Base-by-base conservation (phyloP, 2,797 vertebrate genomes). In the Phoxinus dragarum region DNA sequence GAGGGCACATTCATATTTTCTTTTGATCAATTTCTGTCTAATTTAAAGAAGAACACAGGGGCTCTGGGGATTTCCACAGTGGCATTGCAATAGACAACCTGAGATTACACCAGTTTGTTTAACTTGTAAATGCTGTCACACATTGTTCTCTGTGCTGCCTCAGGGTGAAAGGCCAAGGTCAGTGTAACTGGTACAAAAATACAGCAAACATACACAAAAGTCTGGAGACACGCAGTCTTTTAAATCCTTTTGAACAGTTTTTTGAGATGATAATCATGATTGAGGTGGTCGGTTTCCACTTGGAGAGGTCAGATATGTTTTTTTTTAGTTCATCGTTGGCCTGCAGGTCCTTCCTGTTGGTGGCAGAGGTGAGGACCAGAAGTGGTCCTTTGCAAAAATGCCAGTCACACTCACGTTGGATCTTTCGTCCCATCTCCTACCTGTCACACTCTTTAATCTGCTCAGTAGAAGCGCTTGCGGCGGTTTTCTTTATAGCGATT, bases 381-480 rank as follows among this genome's bases (percentile, higher is more conserved):
- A 75, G 23, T 4, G 47, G 49, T 68, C 52, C 67, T 44, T 59
- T 56, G 38, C 34, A 56, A 47, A 73, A 64, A 61, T 38, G 61
- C 73, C 73, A 68, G 36, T 84, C 78, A 52, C 64, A 52, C 54
- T 47, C 31, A 81, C 9, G 3, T 49, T 54, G 17, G 34, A 73
- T 68, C 84, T 77, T 36, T 47, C 27, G 1, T 68, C 42, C 56
- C 59, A 8, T 27, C 75, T 73, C 31, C 44, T 75, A 42, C 64
- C 52, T 19, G 40, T 47, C 19, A 49, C 59, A 23, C 27, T 27
- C 80, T 38, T 71, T 6, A 3, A 0, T 21, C 12, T 19, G 67
- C 72, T 98, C 96, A 99, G 80, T 98, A 99, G 94, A 99, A 99
- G 34, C 96, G 97, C 23, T 99, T 99, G 86, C 97, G 95, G 87